Conservation (phyloP, 1,140 invertebrate species). For the Drepana arcuata region DNA sequence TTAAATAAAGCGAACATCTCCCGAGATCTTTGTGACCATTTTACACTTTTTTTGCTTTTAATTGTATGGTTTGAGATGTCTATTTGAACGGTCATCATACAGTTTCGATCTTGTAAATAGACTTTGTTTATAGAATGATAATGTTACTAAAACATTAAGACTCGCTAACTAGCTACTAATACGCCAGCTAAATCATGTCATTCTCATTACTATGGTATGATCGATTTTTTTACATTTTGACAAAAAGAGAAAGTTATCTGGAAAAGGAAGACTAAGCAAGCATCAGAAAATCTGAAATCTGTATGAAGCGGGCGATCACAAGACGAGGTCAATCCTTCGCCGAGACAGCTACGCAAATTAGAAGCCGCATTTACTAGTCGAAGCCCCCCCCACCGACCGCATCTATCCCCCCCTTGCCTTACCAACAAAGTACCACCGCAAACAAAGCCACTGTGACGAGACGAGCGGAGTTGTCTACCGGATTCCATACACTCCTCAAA, state of each 20-base stretch:
- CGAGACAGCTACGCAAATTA: conserved; percentile 34
- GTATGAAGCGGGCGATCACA: conserved; percentile 21
- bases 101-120: too few species aligned
- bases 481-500: conserved; percentile 35
- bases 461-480: conserved; percentile 39
- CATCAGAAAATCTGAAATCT: too few species aligned
- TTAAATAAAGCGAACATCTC: conserved; percentile 32
- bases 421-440: conserved; percentile 27
- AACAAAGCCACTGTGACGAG: conserved; percentile 44
- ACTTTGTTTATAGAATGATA: too few species aligned
- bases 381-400: conserved; percentile 12
- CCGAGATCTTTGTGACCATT: conserved; percentile 21
- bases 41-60: conserved; percentile 23
- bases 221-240: too few species aligned
- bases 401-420: conserved; percentile 18
- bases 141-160: too few species aligned
- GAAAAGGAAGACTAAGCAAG: too few species aligned
- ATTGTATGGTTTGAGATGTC: conserved; percentile 7
- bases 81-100: not conserved
- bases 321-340: conserved; percentile 31
- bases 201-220: too few species aligned
- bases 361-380: conserved; percentile 36
- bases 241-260: too few species aligned
- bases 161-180: too few species aligned
- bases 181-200: too few species aligned